phyloP scores from a whole-genome alignment of 2,113 vertebrate species.

The Capreolus pygargus region DNA sequence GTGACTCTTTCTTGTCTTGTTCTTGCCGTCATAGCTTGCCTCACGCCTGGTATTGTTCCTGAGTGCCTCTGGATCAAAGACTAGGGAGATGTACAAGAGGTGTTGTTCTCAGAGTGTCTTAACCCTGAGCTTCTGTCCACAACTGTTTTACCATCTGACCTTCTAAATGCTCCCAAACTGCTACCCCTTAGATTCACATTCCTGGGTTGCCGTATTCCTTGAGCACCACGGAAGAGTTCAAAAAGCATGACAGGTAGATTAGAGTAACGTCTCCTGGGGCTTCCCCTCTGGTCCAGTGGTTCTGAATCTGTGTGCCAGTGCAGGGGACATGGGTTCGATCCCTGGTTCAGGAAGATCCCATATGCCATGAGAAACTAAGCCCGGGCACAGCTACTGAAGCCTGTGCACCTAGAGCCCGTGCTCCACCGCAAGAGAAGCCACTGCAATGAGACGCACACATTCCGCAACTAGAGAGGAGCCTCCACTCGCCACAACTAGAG shows the following conservation, averaged over 20 bases:
- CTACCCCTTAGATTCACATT: neutral
- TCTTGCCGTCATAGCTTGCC: neutral
- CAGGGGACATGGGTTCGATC: neutral
- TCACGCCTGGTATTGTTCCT: neutral
- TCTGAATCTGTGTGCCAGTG: neutral
- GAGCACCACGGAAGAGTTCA: neutral
- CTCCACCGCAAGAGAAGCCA: neutral
- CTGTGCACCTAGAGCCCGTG: fast-evolving
- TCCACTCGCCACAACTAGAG: neutral
- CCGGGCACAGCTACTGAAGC: fast-evolving
- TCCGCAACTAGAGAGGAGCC: neutral
- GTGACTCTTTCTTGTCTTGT: neutral
- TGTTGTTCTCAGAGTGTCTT: neutral
- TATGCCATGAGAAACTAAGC: neutral
- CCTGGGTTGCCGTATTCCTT: neutral
- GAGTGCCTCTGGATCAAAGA: neutral
- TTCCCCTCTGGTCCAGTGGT: neutral
- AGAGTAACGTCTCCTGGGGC: neutral
- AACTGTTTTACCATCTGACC: neutral
- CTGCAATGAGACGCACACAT: fast-evolving
- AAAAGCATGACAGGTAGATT: neutral
- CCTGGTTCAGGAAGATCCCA: neutral
- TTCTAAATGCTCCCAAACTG: neutral
- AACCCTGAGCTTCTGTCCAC: neutral
- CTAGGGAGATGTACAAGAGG: neutral